A percentile compares a stretch with the other conserved stretches of the same genome.
Conservation (phyloP, 64 coral and sea anemone genomes). For the Anthopleura sola region DNA sequence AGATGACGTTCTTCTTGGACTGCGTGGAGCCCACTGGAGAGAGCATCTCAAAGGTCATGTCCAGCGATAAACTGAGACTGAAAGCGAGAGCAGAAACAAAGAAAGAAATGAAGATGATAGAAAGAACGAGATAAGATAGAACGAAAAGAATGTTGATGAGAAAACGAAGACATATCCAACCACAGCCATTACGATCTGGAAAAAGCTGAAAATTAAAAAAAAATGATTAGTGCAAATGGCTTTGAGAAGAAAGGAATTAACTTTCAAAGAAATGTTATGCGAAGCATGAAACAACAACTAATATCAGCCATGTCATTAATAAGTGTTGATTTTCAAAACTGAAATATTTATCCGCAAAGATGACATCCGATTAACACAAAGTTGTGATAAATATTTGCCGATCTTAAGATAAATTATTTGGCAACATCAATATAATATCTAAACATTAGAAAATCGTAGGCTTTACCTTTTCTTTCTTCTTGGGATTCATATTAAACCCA, state of each 20-base stretch:
- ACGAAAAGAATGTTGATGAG: conserved; percentile 17
- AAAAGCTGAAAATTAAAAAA: conserved; percentile 27
- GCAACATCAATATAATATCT: too few relatives aligned
- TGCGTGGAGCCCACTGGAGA: conserved; percentile 24
- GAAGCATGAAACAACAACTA: too few relatives aligned
- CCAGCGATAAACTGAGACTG: conserved; percentile 54
- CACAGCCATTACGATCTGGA: conserved; percentile 8
- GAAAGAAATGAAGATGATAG: conserved; percentile 43
- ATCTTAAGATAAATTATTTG: too few relatives aligned
- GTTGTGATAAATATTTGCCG: too few relatives aligned
- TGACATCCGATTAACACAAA: too few relatives aligned
- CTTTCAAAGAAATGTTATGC: too few relatives aligned
- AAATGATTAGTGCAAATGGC: conserved; percentile 15
- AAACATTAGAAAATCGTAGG: not conserved
- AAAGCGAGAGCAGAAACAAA: conserved; percentile 59
- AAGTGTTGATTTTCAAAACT: too few relatives aligned
- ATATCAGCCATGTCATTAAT: not conserved
- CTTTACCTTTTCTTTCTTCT: not conserved
- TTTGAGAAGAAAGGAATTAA: too few relatives aligned
- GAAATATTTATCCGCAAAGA: too few relatives aligned
- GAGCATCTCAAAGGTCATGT: conserved; percentile 73
- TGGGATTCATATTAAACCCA: not conserved
- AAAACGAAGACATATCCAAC: conserved; percentile 19
- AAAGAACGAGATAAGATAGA: conserved; percentile 39
- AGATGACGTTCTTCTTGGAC: conserved; percentile 26